Percentiles rank a stretch among this genome's conserved stretches.
Evolutionary conservation across 2,113 vertebrate species (phyloP).

Genomic region (Terrapene triunguis): DNA sequence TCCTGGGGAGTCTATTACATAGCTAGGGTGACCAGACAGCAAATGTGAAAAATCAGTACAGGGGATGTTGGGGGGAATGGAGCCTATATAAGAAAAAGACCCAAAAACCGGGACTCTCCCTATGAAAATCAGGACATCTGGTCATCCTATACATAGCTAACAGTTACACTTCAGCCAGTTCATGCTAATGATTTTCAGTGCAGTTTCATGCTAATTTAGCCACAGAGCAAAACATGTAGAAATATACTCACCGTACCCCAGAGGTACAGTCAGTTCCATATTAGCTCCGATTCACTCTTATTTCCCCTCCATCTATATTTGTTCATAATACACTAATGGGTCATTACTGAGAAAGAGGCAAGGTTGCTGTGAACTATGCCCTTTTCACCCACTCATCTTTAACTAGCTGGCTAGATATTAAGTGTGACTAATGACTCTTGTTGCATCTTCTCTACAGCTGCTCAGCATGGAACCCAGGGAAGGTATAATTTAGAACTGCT

Average conservation of each 20-base stretch:
- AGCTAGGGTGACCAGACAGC: neutral
- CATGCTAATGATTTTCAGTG: neutral
- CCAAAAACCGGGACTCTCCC: no score
- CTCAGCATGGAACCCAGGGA: accelerated
- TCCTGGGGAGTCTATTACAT: accelerated
- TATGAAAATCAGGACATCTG: no score
- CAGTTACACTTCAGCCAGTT: neutral
- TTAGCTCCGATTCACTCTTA: neutral
- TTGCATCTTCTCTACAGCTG: neutral
- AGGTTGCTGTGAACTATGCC: neutral
- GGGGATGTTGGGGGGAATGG: no score
- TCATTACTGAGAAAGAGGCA: neutral
- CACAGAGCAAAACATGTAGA: neutral
- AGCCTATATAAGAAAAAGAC: no score
- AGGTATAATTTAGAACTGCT: neutral
- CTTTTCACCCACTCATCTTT: neutral
- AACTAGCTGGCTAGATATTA: neutral
- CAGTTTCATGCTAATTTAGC: neutral
- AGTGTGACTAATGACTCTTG: neutral
- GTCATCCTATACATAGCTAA: neutral
- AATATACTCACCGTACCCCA: neutral
- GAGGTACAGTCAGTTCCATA: neutral
- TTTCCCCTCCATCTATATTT: neutral
- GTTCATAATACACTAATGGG: neutral
- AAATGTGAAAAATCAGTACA: no score